phyloP scores from a whole-genome alignment of 2,888 invertebrate species.

The Diabrotica balteata region DNA sequence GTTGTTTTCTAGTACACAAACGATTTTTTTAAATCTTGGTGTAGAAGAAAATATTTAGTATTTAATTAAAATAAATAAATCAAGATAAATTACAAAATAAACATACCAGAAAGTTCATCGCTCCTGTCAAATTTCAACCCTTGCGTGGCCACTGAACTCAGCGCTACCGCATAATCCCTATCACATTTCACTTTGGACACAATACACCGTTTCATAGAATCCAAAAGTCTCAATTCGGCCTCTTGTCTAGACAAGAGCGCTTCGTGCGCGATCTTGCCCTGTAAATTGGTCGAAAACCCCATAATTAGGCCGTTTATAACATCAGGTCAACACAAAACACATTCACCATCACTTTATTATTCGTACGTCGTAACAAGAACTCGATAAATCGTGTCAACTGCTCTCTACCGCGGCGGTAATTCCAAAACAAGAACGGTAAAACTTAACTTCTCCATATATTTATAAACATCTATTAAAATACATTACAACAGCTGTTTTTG shows the following conservation, averaged over 20 bases:
- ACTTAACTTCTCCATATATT: no score
- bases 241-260: conserved; percentile 90
- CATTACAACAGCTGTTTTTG: no score
- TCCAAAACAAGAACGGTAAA: no score
- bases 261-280: conserved; percentile 90
- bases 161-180: conserved; percentile 86
- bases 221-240: conserved; percentile 89
- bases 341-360: conserved; percentile 1
- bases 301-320: conserved; percentile 57
- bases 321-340: background rate
- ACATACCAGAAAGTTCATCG: conserved; percentile 68
- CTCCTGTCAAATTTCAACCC: conserved; percentile 84
- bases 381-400: no score
- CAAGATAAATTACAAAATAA: no score
- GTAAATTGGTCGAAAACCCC: conserved; percentile 87
- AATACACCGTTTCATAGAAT: conserved; percentile 88
- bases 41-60: no score
- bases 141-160: conserved; percentile 81
- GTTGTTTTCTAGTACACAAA: no score
- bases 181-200: conserved; percentile 89
- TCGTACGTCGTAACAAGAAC: no score
- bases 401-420: no score
- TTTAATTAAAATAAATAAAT: no score
- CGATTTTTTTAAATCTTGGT: no score
- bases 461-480: no score